These are phyloP conservation scores for Cephalopholis sonnerati DNA, from an alignment of 2,113 vertebrate genomes.

Conservation along the genomic window DNA sequence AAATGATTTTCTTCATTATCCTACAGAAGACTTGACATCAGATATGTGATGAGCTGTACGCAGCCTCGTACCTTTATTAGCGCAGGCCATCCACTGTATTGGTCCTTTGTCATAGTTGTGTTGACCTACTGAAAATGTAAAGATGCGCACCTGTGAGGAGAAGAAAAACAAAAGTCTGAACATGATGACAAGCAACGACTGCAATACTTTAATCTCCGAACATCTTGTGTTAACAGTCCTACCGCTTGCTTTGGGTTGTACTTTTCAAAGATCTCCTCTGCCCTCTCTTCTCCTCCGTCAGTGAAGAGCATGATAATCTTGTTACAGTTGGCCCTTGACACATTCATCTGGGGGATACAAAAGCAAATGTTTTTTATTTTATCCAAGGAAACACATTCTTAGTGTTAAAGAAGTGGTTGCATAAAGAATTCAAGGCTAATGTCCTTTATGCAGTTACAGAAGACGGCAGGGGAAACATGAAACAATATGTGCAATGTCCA, in stretches of 20 bases:
- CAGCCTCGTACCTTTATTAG: conserved; percentile 91
- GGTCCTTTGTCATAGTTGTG: conserved; percentile 98
- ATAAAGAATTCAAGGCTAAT: neutral
- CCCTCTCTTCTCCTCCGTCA: conserved; percentile 96
- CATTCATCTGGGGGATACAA: conserved; percentile 83
- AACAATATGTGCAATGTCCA: neutral
- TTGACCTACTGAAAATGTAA: conserved; percentile 98
- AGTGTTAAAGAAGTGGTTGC: neutral
- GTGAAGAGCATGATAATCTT: conserved; percentile 99
- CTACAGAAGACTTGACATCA: neutral
- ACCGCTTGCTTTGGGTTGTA: conserved; percentile 94
- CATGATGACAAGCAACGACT: neutral
- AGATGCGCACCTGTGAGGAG: conserved; percentile 91
- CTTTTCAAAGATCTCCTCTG: conserved; percentile 93
- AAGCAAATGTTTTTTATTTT: neutral
- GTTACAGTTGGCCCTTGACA: conserved; percentile 95
- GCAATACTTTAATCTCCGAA: neutral
- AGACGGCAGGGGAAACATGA: neutral
- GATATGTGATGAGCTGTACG: neutral
- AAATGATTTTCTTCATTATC: no score
- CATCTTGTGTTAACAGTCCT: neutral
- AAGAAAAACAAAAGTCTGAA: neutral
- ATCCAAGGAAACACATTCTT: neutral
- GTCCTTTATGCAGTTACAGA: neutral
- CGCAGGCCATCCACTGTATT: conserved; percentile 98